Conservation (phyloP, 35 echinoderm and acorn worm genomes). For the Strongylocentrotus purpuratus region DNA sequence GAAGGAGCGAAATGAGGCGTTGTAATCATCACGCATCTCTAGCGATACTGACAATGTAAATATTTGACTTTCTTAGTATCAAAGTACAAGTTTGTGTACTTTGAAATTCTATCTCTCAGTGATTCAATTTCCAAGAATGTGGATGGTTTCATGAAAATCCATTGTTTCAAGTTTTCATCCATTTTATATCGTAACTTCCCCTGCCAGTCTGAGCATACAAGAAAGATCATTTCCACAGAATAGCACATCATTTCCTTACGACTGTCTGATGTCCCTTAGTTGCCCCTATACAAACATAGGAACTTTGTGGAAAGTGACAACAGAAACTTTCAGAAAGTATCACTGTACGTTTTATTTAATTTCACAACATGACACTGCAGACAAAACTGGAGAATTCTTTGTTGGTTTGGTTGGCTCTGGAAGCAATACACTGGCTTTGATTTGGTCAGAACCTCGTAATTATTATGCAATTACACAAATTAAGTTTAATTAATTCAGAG, state of each 20-base stretch:
- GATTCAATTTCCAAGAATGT: not conserved
- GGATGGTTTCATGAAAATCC: not conserved
- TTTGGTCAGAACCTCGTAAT: not conserved
- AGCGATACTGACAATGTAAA: not conserved
- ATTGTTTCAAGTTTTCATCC: not conserved
- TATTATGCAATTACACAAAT: not conserved
- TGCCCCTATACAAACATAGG: not conserved
- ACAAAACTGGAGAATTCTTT: too few relatives aligned
- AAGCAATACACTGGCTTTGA: not conserved
- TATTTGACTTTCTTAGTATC: not conserved
- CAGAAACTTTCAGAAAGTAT: not conserved
- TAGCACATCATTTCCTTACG: not conserved
- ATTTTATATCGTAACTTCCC: too few relatives aligned
- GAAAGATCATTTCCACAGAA: not conserved
- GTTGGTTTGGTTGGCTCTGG: too few relatives aligned
- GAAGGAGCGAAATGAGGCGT: too few relatives aligned
- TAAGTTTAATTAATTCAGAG: not conserved
- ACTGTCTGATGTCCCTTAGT: not conserved
- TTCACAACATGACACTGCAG: too few relatives aligned
- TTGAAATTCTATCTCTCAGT: not conserved
- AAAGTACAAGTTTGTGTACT: not conserved
- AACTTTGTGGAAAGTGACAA: not conserved
- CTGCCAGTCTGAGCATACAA: too few relatives aligned
- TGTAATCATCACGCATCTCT: too few relatives aligned
- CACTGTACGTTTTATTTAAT: not conserved